Evolutionary conservation across 2,797 vertebrate species (phyloP), one percentile per base, ranked within the genome.

Genomic region (Cyclura pinguis): DNA sequence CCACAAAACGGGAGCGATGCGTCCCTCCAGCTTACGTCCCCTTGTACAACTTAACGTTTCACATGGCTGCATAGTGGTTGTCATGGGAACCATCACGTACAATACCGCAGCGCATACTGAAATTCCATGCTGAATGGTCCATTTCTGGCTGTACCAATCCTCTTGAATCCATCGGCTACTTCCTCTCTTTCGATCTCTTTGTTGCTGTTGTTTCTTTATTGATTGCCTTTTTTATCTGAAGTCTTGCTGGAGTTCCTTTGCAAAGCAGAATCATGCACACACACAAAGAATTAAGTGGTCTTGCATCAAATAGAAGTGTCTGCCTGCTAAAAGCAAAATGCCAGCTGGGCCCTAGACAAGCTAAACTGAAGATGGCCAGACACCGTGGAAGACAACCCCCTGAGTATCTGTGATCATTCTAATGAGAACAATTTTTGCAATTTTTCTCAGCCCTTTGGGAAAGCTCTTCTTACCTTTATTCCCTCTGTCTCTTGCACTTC

Each of bases 81-180:
- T 85, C 81, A 88, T 85, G 74, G 91, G 74, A 90, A 88, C 90
- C 81, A 87, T 92, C 8, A 27, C n/a, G n/a, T 55, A 85, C 74
- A 74, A 67, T 64, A 38, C n/a, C n/a, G 22, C 13, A 20, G 64
- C 74, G 55, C 80, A 59, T 38, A 78, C 35, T 62, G 64, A 47
- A 80, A 52, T 84, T 89, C 50, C n/a, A 62, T 7, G 22, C 64
- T 32, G 64, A 73, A 73, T 59, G 73, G 32, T 69, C 32, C 42
- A 20, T n/a, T 87, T 88, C 64, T 22, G 59, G 81, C 52, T n/a
- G 32, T 50, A 50, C 27, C 6, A 52, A 80, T 72, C 80, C 86
- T 84, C 73, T 78, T 18, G 14, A 84, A 77, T 78, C 85, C 52
- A 0, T 16, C 85, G 29, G 62, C 47, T 67, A 10, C 42, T 82